Evolutionary conservation across 2,888 invertebrate genomes (phyloP).

Genomic region (Chironomus tentans): DNA sequence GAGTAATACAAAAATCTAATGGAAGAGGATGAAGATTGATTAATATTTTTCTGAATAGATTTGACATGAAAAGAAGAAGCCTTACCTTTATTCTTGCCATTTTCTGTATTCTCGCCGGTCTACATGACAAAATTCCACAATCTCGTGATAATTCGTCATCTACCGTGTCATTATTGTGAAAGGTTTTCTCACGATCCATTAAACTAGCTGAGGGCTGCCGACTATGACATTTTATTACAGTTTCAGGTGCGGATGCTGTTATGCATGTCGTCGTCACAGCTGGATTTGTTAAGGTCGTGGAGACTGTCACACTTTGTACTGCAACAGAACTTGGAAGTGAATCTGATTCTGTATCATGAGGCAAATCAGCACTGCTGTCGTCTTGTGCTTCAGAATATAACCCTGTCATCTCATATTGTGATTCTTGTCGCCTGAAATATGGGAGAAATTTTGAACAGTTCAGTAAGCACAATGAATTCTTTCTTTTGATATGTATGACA

Average conservation of each 20-base stretch:
- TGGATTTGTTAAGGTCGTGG: conserved; percentile 21
- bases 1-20: conserved; percentile 81
- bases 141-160: conserved; percentile 63
- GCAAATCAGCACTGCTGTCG: conserved; percentile 48
- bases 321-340: conserved; percentile 38
- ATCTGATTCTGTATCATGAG: conserved; percentile 45
- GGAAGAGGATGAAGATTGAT: conserved; percentile 31
- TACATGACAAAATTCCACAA: conserved; percentile 80
- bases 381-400: conserved; percentile 65
- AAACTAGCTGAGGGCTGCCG: conserved; percentile 64
- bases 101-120: conserved; percentile 74
- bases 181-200: conserved; percentile 51
- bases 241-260: conserved; percentile 36
- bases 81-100: conserved; percentile 82
- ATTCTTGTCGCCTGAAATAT: conserved; percentile 59
- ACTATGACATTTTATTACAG: conserved; percentile 64
- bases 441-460: too few species aligned
- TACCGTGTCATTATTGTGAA: conserved; percentile 44
- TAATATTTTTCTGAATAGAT: background rate
- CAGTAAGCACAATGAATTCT: too few species aligned
- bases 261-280: conserved; percentile 31
- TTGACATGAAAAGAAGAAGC: background rate
- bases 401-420: conserved; percentile 83
- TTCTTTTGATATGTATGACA: too few species aligned
- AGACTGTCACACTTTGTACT: conserved; percentile 28